These are phyloP conservation scores for Hipparchia sbordonii DNA, from an alignment of 2,888 invertebrate genomes.

Conservation along the genomic window DNA sequence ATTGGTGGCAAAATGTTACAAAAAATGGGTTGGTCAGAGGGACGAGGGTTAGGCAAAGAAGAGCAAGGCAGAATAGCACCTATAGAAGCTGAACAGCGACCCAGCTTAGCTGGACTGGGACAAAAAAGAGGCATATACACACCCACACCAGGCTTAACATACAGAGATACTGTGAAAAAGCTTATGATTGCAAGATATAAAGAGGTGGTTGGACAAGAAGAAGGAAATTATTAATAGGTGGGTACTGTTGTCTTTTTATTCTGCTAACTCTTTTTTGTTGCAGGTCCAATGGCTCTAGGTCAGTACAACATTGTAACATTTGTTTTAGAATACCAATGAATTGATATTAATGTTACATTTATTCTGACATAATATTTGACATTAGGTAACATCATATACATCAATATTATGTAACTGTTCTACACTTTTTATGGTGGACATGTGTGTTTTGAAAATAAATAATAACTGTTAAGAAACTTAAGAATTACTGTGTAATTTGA, in stretches of 20 bases:
- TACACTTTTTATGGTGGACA: too few relatives aligned
- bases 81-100: conserved; percentile 89
- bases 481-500: background rate
- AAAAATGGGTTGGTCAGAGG: conserved; percentile 99
- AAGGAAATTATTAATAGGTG: conserved; percentile 69
- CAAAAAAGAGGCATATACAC: conserved; percentile 90
- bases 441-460: too few relatives aligned
- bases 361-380: too few relatives aligned
- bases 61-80: conserved; percentile 97
- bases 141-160: conserved; percentile 91
- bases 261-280: conserved; percentile 47
- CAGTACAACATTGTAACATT: conserved; percentile 48
- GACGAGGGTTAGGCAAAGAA: conserved; percentile 95
- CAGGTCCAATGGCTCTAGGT: conserved; percentile 61
- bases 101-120: conserved; percentile 92
- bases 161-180: conserved; percentile 94
- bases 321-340: too few relatives aligned
- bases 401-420: background rate
- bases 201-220: conserved; percentile 87
- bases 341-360: too few relatives aligned
- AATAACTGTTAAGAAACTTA: too few relatives aligned
- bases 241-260: conserved; percentile 51
- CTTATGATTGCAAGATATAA: conserved; percentile 94
- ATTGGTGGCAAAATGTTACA: conserved; percentile 97
- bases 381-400: too few relatives aligned